Conservation (phyloP, 2,888 invertebrate species). For the Lampropteryx suffumata region DNA sequence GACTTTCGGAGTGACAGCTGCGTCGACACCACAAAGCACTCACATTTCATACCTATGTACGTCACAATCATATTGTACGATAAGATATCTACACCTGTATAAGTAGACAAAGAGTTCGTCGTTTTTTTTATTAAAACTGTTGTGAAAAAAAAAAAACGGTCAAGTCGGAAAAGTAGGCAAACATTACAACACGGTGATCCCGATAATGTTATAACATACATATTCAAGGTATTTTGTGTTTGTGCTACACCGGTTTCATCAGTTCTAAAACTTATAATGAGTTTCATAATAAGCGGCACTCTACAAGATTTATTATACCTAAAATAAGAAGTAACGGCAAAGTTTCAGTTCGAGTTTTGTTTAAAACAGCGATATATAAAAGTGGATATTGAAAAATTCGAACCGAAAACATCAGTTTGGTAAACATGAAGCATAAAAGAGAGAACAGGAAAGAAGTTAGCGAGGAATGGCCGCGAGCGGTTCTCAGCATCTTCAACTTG, state of each 20-base stretch:
- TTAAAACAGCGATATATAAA: slow-evolving; percentile 54
- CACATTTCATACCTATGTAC: slow-evolving; percentile 27
- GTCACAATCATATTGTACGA: slow-evolving; percentile 15
- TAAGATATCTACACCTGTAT: slow-evolving; percentile 3
- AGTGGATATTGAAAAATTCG: slow-evolving; percentile 56
- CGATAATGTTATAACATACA: background rate
- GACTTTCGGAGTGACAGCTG: slow-evolving; percentile 72
- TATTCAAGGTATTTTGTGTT: background rate
- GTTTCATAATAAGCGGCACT: slow-evolving; percentile 36
- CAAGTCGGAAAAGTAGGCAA: background rate
- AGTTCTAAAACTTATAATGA: slow-evolving; percentile 34
- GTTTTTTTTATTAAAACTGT: too few species aligned
- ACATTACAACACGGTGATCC: background rate
- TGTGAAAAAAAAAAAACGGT: too few species aligned
- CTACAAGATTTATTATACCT: slow-evolving; percentile 48
- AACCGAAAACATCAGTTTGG: slow-evolving; percentile 48
- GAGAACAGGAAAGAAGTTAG: slow-evolving; percentile 54
- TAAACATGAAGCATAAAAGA: slow-evolving; percentile 43
- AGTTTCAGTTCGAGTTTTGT: slow-evolving; percentile 49
- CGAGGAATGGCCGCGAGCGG: slow-evolving; percentile 41
- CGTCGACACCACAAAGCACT: slow-evolving; percentile 35
- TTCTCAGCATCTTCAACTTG: slow-evolving; percentile 38
- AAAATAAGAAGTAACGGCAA: slow-evolving; percentile 43
- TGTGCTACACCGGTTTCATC: slow-evolving; percentile 23
- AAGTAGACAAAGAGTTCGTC: too few species aligned